These are phyloP conservation scores for Sarcoramphus papa DNA, from an alignment of 2,797 vertebrate genomes.

Conservation along the genomic window DNA sequence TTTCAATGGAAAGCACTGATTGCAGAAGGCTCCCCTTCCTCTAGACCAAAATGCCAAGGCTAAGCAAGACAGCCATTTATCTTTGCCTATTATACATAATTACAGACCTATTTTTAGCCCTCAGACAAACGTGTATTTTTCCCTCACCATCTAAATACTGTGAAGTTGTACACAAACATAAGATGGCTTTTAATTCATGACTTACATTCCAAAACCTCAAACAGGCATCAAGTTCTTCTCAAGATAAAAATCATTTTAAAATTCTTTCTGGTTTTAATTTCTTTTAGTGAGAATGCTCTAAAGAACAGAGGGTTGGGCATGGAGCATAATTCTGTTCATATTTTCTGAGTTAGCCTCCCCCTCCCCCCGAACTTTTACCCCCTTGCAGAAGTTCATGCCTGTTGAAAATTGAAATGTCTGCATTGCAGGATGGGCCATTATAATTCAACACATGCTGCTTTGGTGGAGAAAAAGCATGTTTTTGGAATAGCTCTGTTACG, in stretches of 20 bases:
- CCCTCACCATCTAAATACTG: neutral
- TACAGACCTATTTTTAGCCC: neutral
- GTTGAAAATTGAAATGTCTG: constrained; percentile 56
- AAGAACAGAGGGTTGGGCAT: neutral
- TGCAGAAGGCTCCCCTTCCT: neutral
- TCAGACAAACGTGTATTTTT: neutral
- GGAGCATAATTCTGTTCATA: constrained; percentile 13
- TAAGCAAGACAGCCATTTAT: neutral
- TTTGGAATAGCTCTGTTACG: constrained; percentile 43
- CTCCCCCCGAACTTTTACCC: constrained; percentile 18
- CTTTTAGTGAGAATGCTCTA: neutral
- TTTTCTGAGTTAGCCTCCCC: constrained; percentile 4
- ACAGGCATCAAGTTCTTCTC: neutral
- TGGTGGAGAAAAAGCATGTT: constrained; percentile 33
- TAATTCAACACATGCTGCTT: constrained; percentile 58
- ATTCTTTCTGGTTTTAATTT: constrained; percentile 29
- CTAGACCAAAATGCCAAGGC: neutral
- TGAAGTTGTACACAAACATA: neutral
- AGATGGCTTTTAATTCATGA: neutral
- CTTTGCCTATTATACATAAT: neutral
- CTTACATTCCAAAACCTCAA: neutral
- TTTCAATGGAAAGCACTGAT: neutral
- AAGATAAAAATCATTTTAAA: neutral
- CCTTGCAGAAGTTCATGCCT: constrained; percentile 24
- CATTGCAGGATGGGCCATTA: constrained; percentile 31